Conservation (phyloP, 2,113 vertebrate genomes). For the Nansenia antarctica region DNA sequence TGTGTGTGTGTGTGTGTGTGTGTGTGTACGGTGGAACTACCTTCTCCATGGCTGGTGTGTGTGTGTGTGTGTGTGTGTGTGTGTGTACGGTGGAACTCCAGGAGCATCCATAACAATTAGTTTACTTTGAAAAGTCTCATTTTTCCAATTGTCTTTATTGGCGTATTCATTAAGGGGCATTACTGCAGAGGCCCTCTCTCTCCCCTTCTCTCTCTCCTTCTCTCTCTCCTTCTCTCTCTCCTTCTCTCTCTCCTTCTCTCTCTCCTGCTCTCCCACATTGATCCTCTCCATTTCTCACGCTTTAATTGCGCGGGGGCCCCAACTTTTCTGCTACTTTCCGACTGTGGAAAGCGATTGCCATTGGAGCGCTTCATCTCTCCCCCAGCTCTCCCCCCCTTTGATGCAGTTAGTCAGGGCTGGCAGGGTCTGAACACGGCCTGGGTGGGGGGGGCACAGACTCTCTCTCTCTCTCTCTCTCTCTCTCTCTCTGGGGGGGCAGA, state of each 20-base stretch:
- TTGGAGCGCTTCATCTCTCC: conserved; percentile 10
- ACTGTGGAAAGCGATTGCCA: conserved; percentile 15
- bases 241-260: conserved; percentile 16
- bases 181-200: conserved; percentile 30
- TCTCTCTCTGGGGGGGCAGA: too few relatives aligned
- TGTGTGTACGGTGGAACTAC: too few relatives aligned
- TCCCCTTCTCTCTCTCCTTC: not conserved
- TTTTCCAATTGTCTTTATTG: conserved; percentile 32
- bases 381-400: conserved; percentile 15
- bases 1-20: too few relatives aligned
- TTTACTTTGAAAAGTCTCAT: conserved; percentile 25
- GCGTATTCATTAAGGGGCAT: conserved; percentile 32
- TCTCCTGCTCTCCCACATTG: conserved; percentile 18
- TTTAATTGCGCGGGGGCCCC: conserved; percentile 19
- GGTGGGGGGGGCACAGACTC: conserved; percentile 4
- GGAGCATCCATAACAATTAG: conserved; percentile 27
- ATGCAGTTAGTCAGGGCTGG: conserved; percentile 42
- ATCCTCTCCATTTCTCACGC: conserved; percentile 28
- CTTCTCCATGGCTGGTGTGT: too few relatives aligned
- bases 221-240: too few relatives aligned
- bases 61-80: too few relatives aligned
- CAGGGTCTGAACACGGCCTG: conserved; percentile 25
- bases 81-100: too few relatives aligned
- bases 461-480: too few relatives aligned
- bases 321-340: too few relatives aligned